Evolutionary conservation across 2,888 invertebrate species (phyloP).

Genomic region (Cheilosia soror): DNA sequence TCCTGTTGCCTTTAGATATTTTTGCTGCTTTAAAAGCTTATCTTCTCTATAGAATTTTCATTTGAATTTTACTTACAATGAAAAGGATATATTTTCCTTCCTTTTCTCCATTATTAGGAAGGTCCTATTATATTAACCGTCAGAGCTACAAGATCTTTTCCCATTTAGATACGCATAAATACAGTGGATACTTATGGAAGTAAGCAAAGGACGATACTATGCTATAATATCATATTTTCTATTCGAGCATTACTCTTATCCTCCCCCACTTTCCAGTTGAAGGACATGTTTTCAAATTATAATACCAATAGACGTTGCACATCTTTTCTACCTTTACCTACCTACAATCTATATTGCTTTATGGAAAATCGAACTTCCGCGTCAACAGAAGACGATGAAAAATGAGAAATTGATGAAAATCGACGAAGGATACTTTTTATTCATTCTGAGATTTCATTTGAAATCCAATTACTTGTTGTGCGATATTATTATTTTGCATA

Average conservation of each 20-base stretch:
- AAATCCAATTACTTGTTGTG: constrained; percentile 61
- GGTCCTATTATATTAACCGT: background rate
- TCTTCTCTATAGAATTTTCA: constrained; percentile 11
- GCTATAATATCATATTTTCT: background rate
- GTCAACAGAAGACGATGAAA: constrained; percentile 4
- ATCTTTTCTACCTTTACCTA: background rate
- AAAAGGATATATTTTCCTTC: constrained; percentile 21
- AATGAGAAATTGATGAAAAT: constrained; percentile 69
- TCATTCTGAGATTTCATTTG: constrained; percentile 41
- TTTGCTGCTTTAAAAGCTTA: background rate
- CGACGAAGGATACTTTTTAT: constrained; percentile 30
- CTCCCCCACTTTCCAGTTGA: constrained; percentile 18
- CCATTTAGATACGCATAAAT: too few relatives aligned
- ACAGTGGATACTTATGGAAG: background rate
- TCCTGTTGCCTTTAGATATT: background rate
- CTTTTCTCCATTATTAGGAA: background rate
- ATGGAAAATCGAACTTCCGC: constrained; percentile 3
- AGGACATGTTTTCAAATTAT: constrained; percentile 53
- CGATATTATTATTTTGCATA: constrained; percentile 56
- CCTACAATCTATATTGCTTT: constrained; percentile 1
- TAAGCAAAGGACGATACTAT: background rate
- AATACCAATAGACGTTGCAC: constrained; percentile 34
- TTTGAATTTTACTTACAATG: constrained; percentile 16
- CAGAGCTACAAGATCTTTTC: background rate
- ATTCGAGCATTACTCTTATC: constrained; percentile 1